Percentiles rank a stretch among this genome's conserved stretches.
Evolutionary conservation across 2,888 invertebrate genomes (phyloP).

Genomic region (Eueremaeus valkanovi): DNA sequence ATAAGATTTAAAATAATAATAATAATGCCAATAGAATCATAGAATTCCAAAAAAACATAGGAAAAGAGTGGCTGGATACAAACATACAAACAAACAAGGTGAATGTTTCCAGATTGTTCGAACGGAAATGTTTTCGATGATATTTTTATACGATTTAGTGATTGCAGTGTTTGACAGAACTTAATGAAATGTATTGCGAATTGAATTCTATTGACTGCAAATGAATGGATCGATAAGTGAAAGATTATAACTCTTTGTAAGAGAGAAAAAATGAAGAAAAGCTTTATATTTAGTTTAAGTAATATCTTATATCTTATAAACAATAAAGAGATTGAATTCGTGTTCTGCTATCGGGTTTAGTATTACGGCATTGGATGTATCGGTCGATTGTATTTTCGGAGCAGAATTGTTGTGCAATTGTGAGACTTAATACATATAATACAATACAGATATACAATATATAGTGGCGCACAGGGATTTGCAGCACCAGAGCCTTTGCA

Average conservation of each 20-base stretch:
- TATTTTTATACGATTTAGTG: no score
- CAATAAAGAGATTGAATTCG: constrained; percentile 26
- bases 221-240: constrained; percentile 3
- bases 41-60: no score
- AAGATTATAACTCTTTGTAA: constrained; percentile 24
- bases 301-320: constrained; percentile 33
- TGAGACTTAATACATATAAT: constrained; percentile 26
- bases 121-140: no score
- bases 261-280: constrained; percentile 6
- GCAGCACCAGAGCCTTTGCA: neutral
- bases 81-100: no score
- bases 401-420: constrained; percentile 30
- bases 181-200: neutral
- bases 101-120: no score
- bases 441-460: constrained; percentile 30
- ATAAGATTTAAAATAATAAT: no score
- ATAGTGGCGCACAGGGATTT: constrained; percentile 34
- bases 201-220: neutral
- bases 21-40: no score
- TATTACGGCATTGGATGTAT: neutral
- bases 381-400: constrained; percentile 20
- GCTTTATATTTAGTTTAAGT: constrained; percentile 29
- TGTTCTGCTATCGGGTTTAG: constrained; percentile 16
- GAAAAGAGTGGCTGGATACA: no score
- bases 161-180: neutral